phyloP scores from a whole-genome alignment of 2,797 vertebrate species.

The Esox lucius region DNA sequence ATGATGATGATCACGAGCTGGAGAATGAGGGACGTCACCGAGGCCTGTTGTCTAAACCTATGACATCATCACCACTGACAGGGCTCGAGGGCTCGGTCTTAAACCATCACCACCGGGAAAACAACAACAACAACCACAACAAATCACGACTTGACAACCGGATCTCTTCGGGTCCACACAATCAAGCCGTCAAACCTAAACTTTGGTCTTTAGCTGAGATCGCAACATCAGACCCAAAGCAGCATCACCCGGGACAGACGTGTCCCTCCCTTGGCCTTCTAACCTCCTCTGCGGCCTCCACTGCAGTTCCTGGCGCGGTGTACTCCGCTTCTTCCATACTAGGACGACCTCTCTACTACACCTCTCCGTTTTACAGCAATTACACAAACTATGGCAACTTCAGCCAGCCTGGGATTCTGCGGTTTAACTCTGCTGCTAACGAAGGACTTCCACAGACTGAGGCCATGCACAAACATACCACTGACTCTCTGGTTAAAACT shows the following conservation, averaged over 20 bases:
- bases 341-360: constrained; percentile 97
- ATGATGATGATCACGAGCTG: constrained; percentile 68
- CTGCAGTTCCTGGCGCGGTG: constrained; percentile 80
- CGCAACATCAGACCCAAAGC: constrained; percentile 95
- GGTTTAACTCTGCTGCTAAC: constrained; percentile 86
- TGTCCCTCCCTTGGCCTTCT: constrained; percentile 78
- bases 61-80: constrained; percentile 87
- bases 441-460: constrained; percentile 80
- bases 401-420: constrained; percentile 90
- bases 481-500: constrained; percentile 88
- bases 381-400: constrained; percentile 99
- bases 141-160: constrained; percentile 68
- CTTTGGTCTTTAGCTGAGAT: constrained; percentile 98
- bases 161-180: constrained; percentile 74
- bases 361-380: constrained; percentile 96
- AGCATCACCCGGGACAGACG: constrained; percentile 74
- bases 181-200: constrained; percentile 87
- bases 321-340: constrained; percentile 90
- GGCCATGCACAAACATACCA: constrained; percentile 82
- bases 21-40: constrained; percentile 64
- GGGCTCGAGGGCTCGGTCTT: constrained; percentile 87
- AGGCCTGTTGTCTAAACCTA: constrained; percentile 76
- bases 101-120: constrained; percentile 75
- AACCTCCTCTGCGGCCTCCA: constrained; percentile 78
- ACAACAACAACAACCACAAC: constrained; percentile 39